A percentile compares a stretch with the other conserved stretches of the same genome.
These are phyloP conservation scores for Neoitamus cyanurus DNA, from an alignment of 2,888 invertebrate genomes.

Conservation along the genomic window DNA sequence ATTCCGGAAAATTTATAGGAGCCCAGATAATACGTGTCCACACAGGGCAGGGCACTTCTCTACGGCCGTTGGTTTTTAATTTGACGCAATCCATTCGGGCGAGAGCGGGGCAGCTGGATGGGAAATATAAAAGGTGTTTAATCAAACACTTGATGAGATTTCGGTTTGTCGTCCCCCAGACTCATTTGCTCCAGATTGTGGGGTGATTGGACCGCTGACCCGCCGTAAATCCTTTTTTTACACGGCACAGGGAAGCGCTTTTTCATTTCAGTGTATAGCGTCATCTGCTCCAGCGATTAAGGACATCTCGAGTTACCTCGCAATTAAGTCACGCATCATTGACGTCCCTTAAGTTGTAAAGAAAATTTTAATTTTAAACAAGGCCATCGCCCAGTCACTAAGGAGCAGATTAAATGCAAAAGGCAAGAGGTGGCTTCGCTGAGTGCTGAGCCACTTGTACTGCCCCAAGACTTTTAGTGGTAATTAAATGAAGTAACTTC, in stretches of 20 bases:
- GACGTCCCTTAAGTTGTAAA: not conserved
- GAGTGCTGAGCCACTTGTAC: not conserved
- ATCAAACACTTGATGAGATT: constrained; percentile 8
- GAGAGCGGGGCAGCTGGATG: not conserved
- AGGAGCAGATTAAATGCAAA: not conserved
- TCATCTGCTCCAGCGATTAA: not conserved
- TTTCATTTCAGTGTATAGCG: not conserved
- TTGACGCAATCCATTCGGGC: not conserved
- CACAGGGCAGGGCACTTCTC: not conserved
- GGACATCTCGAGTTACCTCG: not conserved
- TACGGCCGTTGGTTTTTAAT: not conserved
- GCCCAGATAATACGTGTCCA: not conserved
- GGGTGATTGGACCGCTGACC: not conserved
- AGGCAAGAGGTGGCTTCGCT: not conserved
- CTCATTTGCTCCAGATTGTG: not conserved
- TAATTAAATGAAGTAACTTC: constrained; percentile 19
- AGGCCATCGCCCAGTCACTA: not conserved
- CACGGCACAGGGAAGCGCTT: not conserved
- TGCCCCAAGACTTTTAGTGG: constrained; percentile 6
- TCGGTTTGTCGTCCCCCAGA: not conserved
- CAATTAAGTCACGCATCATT: not conserved
- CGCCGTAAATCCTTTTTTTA: not conserved
- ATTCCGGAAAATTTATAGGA: constrained; percentile 14
- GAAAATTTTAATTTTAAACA: not conserved
- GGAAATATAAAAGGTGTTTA: not conserved